These are phyloP conservation scores for Epistrophella euchroma DNA, from an alignment of 2,888 invertebrate species.

Conservation along the genomic window DNA sequence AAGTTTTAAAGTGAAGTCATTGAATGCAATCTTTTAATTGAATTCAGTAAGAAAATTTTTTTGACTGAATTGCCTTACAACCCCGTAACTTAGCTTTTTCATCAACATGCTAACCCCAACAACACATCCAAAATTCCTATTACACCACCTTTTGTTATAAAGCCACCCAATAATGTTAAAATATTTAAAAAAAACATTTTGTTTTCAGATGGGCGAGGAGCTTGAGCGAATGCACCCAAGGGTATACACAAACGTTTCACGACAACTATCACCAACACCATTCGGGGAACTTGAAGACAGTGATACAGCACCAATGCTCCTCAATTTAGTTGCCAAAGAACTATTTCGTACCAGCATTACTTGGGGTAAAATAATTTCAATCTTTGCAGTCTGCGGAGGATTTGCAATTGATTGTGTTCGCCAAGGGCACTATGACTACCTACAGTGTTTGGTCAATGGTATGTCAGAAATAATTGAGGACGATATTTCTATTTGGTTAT, in stretches of 20 bases:
- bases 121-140: background rate
- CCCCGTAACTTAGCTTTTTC: too few relatives aligned
- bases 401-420: conserved; percentile 92
- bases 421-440: conserved; percentile 90
- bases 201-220: conserved; percentile 86
- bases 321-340: conserved; percentile 89
- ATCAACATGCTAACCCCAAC: too few relatives aligned
- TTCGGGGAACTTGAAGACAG: conserved; percentile 85
- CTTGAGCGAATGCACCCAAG: conserved; percentile 92
- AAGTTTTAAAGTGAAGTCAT: too few relatives aligned
- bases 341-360: conserved; percentile 89
- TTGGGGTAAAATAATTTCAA: conserved; percentile 92
- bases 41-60: too few relatives aligned
- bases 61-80: too few relatives aligned
- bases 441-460: conserved; percentile 90
- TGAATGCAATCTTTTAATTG: too few relatives aligned
- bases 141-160: background rate
- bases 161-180: background rate
- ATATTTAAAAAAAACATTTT: conserved; percentile 54
- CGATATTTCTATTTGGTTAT: conserved; percentile 89
- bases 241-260: conserved; percentile 88
- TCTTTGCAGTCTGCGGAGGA: conserved; percentile 93
- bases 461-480: conserved; percentile 90
- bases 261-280: conserved; percentile 89
- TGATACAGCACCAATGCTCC: conserved; percentile 84